These are phyloP conservation scores for human DNA, from an alignment of 2,113 vertebrate species.

Conservation along the genomic window DNA sequence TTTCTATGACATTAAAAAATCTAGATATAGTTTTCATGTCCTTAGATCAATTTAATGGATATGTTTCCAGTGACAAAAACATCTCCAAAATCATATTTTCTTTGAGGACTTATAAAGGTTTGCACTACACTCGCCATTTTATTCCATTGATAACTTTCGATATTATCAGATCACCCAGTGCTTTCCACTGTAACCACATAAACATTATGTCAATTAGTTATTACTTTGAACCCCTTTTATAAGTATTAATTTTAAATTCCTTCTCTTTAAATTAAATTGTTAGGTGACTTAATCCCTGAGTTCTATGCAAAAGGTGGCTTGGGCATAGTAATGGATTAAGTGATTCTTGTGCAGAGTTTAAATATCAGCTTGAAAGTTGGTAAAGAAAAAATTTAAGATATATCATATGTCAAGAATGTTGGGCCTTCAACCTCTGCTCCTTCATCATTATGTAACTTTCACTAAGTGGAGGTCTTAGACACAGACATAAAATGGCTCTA, in stretches of 20 bases:
- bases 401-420: conserved; percentile 28
- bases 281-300: conserved; percentile 1
- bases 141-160: conserved; percentile 16
- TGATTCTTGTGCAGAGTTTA: conserved; percentile 18
- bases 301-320: background rate
- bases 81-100: background rate
- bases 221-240: background rate
- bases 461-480: background rate
- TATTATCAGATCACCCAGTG: background rate
- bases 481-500: background rate
- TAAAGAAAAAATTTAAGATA: background rate
- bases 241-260: background rate
- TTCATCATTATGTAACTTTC: background rate
- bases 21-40: background rate
- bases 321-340: background rate
- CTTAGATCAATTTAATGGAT: background rate
- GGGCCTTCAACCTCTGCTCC: background rate
- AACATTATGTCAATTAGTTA: background rate
- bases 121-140: background rate
- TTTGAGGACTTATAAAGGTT: background rate
- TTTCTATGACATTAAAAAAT: background rate
- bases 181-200: background rate
- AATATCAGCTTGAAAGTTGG: conserved; percentile 36
- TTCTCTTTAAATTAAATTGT: conserved; percentile 7
- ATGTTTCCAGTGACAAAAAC: background rate